Percentiles rank a stretch among this genome's conserved stretches.
Conservation (phyloP, 2,888 invertebrate species). For the Mythimna lalbum region DNA sequence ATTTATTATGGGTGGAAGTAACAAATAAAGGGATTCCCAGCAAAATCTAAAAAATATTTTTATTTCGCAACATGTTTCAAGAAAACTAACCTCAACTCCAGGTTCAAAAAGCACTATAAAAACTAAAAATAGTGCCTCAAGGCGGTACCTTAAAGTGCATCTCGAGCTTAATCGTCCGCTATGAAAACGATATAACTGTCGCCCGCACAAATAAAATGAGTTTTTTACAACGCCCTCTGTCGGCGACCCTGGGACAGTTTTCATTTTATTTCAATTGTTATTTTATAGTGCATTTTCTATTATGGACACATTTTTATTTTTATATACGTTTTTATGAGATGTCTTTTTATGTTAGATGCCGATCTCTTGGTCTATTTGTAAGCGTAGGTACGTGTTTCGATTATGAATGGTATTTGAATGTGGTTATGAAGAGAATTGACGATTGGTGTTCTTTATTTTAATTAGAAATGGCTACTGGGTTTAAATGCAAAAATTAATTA, state of each 20-base stretch:
- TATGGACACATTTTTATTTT: constrained; percentile 49
- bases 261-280: constrained; percentile 79
- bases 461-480: background rate
- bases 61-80: background rate
- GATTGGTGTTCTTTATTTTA: background rate
- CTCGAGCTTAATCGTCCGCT: constrained; percentile 73
- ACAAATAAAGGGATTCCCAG: background rate
- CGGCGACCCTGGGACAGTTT: constrained; percentile 68
- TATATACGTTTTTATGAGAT: constrained; percentile 60
- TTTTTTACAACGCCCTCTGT: constrained; percentile 80
- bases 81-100: constrained; percentile 51
- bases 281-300: constrained; percentile 71
- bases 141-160: constrained; percentile 69
- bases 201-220: constrained; percentile 79
- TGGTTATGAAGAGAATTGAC: background rate
- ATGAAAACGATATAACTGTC: constrained; percentile 78
- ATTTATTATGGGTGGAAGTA: background rate
- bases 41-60: background rate
- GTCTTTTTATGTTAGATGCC: constrained; percentile 37
- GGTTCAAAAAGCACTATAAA: constrained; percentile 69
- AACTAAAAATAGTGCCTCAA: constrained; percentile 77
- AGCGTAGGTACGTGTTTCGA: constrained; percentile 8
- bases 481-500: background rate
- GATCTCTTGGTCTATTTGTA: constrained; percentile 32
- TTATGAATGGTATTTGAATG: constrained; percentile 1